Base-by-base conservation (phyloP, 2,888 invertebrate species). In the Eristalinus aeneus region DNA sequence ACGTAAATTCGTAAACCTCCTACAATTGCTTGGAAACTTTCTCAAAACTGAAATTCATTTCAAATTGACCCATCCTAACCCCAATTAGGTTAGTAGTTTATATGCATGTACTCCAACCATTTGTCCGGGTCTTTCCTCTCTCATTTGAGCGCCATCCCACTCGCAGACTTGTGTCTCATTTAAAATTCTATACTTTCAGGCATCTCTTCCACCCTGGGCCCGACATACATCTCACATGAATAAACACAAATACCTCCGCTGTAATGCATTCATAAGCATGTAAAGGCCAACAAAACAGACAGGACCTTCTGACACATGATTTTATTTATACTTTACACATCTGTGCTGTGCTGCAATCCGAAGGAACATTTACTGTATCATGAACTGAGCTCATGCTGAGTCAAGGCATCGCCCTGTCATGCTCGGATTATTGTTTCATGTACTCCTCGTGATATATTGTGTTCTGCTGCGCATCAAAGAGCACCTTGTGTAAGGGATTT, bases 291-390 rank as follows among this genome's bases (percentile, higher is more conserved):
- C 20, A 46, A 39, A 71, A 39, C 36, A 58, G 9, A 22, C 39
- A 60, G 60, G 56, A 60, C 60, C 23, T 60, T 60, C 31, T 60
- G 71, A 20, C 71, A 69, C 36, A 23, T 58, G 23, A 32, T 36
- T 20, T 69, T 69, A 69, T 69, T 69, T 69, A 69, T 58, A 27
- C 36, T 60, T 27, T 23, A 71, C 20, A 23, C 60, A 39, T 46
- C 39, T 71, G 39, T 36, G 36, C 22, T 12, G 23, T 58, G 36
- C 23, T 58, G 36, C 23, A 58, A 36, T 46, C 16, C 16, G 46
- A n/a, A 46, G 46, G 46, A 46, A 16, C 46, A 46, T 46, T 46
- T 56, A 10, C 16, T 32, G 20, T 56, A 56, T 68, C 54, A 68
- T 63, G 46, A 46, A 46, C 46, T 46, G 46, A 46, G 16, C 46